Evolutionary conservation across 2,113 vertebrate species (phyloP), one percentile per base, ranked within the genome.

Genomic region (Cardinalis cardinalis): DNA sequence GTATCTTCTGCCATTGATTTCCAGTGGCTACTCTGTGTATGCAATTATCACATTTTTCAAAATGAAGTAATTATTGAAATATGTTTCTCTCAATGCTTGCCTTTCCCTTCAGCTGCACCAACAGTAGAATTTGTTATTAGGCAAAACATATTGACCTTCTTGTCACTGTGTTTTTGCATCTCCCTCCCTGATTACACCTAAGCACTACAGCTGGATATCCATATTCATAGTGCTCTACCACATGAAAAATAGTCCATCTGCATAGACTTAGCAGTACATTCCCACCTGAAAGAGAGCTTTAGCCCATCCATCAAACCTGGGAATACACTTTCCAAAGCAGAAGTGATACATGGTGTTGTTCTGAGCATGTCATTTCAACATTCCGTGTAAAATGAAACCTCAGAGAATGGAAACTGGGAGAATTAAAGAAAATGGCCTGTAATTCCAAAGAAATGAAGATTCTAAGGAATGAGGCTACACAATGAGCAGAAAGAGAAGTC

Each of bases 121-220:
- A 9, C 31, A 60, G 56, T 19, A 77, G 68, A 63, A 72, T 91
- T 61, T 89, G 52, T 69, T 83, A 72, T 55, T 71, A 88, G 73
- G 87, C 56, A 71, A 90, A 92, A 91, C 72, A 75, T 80, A 86
- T 24, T 87, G 88, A 93, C 79, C 95, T 96, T 92, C 79, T 92
- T 94, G 91, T 79, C 52, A 79, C 72, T 91, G 70, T 88, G 85
- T 6, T 86, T 96, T 86, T 92, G 73, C 91, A 75, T 92, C 43
- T 95, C 81, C 79, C 34, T 83, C 43, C 80, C 85, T 81, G 83
- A 88, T 96, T 89, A 89, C 77, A 94, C 75, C 69, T 79, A 60
- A 88, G 52, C 74, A 25, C 52, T 72, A 46, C 87, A 95, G 87
- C 89, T 95, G 71, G 85, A 71, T 95, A 95, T 96, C 95, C 92